Conservation (phyloP, 2,888 invertebrate genomes). For the Ectobius pallidus region DNA sequence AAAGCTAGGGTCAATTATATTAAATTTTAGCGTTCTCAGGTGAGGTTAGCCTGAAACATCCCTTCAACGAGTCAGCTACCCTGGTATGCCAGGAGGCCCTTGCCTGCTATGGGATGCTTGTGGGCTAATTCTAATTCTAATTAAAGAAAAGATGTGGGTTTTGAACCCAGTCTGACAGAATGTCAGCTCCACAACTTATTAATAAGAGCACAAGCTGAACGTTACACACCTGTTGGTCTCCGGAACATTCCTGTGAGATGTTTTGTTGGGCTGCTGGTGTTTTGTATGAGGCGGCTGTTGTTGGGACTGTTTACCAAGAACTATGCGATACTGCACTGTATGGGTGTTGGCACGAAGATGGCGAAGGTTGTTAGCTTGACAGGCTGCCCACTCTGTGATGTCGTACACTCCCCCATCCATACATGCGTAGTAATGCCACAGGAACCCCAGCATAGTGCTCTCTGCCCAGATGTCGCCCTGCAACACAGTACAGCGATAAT, state of each 20-base stretch:
- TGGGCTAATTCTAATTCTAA: too few relatives aligned
- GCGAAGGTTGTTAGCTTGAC: conserved; percentile 79
- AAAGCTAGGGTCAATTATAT: too few relatives aligned
- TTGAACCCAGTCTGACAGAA: too few relatives aligned
- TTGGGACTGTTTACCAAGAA: conserved; percentile 67
- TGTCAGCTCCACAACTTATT: too few relatives aligned
- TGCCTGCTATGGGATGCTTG: too few relatives aligned
- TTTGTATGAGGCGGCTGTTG: conserved; percentile 53
- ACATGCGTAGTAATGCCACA: conserved; percentile 94
- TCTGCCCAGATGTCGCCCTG: conserved; percentile 98
- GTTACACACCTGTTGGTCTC: conserved; percentile 31
- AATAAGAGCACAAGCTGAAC: too few relatives aligned
- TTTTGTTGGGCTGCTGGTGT: not conserved
- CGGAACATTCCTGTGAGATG: not conserved
- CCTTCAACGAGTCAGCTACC: too few relatives aligned
- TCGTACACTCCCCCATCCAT: conserved; percentile 97
- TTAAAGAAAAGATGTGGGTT: too few relatives aligned
- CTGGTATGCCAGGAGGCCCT: too few relatives aligned
- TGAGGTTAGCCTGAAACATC: too few relatives aligned
- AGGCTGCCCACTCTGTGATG: conserved; percentile 96
- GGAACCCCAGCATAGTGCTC: conserved; percentile 83
- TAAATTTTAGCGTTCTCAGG: too few relatives aligned
- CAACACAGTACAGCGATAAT: too few relatives aligned
- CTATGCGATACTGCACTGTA: conserved; percentile 87
- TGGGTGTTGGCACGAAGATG: conserved; percentile 91